Evolutionary conservation across 2,888 invertebrate species (phyloP).

Genomic region (Caenorhabditis angaria): DNA sequence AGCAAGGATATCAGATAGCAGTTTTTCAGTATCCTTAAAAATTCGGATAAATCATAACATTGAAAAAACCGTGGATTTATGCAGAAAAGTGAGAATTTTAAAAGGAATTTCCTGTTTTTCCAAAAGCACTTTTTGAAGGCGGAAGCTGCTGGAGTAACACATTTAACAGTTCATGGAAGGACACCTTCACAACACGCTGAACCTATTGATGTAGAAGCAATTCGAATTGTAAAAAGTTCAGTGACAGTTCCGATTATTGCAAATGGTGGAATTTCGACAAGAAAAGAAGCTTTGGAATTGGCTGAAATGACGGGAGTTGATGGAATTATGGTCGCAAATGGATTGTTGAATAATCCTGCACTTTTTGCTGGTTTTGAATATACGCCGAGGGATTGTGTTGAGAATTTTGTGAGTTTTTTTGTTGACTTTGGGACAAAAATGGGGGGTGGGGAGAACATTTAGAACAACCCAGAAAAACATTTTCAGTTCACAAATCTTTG

Average conservation of each 20-base stretch:
- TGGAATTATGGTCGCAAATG: conserved; percentile 91
- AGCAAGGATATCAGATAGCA: conserved; percentile 78
- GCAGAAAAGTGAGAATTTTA: conserved; percentile 53
- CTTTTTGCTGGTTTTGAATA: conserved; percentile 81
- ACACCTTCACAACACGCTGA: conserved; percentile 83
- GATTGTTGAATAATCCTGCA: conserved; percentile 88
- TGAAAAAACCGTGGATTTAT: conserved; percentile 80
- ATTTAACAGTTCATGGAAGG: conserved; percentile 89
- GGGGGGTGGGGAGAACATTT: too few relatives aligned
- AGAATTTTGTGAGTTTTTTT: conserved; percentile 79
- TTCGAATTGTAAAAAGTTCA: conserved; percentile 79
- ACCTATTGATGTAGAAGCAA: conserved; percentile 79
- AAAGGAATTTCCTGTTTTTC: background rate
- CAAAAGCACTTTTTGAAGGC: conserved; percentile 24
- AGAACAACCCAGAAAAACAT: conserved; percentile 92
- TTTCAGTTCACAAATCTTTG: too few relatives aligned
- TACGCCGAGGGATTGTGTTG: conserved; percentile 83
- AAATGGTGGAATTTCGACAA: conserved; percentile 86
- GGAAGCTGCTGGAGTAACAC: conserved; percentile 74
- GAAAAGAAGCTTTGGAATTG: conserved; percentile 81
- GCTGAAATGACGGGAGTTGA: conserved; percentile 78
- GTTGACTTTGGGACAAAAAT: too few relatives aligned
- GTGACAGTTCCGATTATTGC: conserved; percentile 83
- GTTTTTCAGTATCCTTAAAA: conserved; percentile 78
- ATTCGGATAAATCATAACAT: conserved; percentile 83